These are phyloP conservation scores for Nomada lathburiana DNA, from an alignment of 2,888 invertebrate species.

Conservation along the genomic window DNA sequence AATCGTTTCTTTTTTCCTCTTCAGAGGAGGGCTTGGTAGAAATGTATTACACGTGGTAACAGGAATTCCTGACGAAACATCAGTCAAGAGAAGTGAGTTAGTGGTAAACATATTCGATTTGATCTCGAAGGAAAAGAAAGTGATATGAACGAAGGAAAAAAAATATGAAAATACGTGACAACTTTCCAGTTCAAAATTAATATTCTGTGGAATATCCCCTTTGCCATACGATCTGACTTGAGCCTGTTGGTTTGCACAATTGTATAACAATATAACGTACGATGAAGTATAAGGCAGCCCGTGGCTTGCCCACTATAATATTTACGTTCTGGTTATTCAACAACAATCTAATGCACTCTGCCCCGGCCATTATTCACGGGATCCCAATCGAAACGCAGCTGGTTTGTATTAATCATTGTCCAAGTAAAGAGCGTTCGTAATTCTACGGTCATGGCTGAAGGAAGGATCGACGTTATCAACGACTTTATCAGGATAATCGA, in stretches of 20 bases:
- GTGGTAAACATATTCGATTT: background rate
- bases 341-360: conserved; percentile 18
- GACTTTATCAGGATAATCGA: conserved; percentile 74
- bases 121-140: background rate
- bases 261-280: no score
- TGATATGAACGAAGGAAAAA: background rate
- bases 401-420: conserved; percentile 67
- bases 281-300: no score
- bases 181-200: no score
- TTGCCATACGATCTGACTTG: no score
- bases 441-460: conserved; percentile 29
- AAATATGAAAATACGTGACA: background rate
- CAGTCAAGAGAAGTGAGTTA: background rate
- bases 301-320: conserved; percentile 21
- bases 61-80: no score
- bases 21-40: no score
- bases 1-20: no score
- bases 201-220: no score
- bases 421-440: conserved; percentile 39
- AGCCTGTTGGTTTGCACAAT: no score
- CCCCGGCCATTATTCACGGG: conserved; percentile 52
- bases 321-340: conserved; percentile 32
- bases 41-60: no score
- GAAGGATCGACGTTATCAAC: conserved; percentile 67
- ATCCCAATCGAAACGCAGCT: conserved; percentile 22